Evolutionary conservation across 2,888 invertebrate species (phyloP).

Genomic region (Priapulus caudatus): DNA sequence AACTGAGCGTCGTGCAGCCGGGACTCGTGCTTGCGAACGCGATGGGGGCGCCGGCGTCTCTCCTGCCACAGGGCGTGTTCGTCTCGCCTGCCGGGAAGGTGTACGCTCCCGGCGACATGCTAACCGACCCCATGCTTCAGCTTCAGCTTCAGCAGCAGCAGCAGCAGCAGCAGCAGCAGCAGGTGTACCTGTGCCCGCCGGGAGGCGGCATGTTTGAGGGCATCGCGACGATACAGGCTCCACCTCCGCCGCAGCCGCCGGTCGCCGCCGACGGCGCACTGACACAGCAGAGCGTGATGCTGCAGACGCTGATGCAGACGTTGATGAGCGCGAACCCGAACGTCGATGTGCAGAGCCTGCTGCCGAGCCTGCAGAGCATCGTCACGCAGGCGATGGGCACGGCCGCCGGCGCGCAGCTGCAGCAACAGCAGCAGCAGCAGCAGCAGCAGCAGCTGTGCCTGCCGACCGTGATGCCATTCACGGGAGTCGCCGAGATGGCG

Average conservation of each 20-base stretch:
- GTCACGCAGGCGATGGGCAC: background rate
- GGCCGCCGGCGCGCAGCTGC: no score
- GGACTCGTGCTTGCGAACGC: background rate
- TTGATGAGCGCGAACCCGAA: background rate
- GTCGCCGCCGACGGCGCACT: no score
- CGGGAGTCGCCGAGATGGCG: constrained; percentile 21
- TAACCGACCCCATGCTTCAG: no score
- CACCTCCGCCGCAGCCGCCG: constrained; percentile 1
- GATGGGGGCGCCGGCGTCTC: no score
- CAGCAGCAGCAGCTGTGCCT: background rate
- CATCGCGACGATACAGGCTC: background rate
- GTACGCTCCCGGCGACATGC: no score
- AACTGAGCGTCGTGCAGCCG: background rate
- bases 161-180: constrained; percentile 1
- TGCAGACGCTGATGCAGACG: background rate
- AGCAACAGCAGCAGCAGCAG: background rate
- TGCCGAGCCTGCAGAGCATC: background rate
- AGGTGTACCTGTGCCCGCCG: background rate
- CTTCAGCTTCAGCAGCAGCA: no score
- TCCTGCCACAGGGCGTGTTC: no score
- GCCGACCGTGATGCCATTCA: background rate
- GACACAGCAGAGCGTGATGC: background rate
- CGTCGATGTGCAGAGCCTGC: background rate
- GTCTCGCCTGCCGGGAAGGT: background rate
- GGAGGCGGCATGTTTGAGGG: no score